Conservation (phyloP, 1,140 invertebrate species). For the Diprion similis region DNA sequence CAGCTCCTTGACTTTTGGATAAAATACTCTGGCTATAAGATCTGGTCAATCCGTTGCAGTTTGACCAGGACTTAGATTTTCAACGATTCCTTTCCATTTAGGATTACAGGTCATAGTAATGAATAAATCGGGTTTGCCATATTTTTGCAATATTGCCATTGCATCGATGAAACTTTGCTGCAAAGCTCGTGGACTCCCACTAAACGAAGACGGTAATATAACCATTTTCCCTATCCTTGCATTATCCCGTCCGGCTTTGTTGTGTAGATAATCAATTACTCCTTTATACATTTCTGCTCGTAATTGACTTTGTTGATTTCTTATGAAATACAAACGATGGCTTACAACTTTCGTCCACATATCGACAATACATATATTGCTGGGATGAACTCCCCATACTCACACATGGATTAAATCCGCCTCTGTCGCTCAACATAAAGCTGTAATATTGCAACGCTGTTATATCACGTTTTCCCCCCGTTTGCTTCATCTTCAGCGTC, state of each 20-base stretch:
- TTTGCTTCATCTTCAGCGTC: slow-evolving; percentile 14
- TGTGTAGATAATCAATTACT: slow-evolving; percentile 21
- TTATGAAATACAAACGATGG: slow-evolving; percentile 21
- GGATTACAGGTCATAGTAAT: not conserved
- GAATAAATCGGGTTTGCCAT: slow-evolving; percentile 9
- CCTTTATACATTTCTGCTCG: slow-evolving; percentile 20
- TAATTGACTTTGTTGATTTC: slow-evolving; percentile 23
- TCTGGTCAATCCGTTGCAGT: not conserved
- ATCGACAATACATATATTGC: slow-evolving; percentile 29
- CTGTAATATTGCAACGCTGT: slow-evolving; percentile 25
- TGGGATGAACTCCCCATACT: slow-evolving; percentile 23
- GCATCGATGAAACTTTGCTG: slow-evolving; percentile 19
- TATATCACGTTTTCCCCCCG: slow-evolving; percentile 11
- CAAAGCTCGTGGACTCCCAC: slow-evolving; percentile 11
- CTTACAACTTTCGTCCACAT: slow-evolving; percentile 23
- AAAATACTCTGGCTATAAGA: slow-evolving; percentile 9
- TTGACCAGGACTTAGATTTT: slow-evolving; percentile 20
- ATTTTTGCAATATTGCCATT: slow-evolving; percentile 6
- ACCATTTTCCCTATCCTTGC: slow-evolving; percentile 18
- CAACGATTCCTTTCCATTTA: slow-evolving; percentile 21
- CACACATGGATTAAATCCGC: slow-evolving; percentile 21
- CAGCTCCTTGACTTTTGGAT: slow-evolving; percentile 15
- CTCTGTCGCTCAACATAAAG: slow-evolving; percentile 20
- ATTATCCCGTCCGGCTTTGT: slow-evolving; percentile 17
- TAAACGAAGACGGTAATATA: slow-evolving; percentile 23